Evolutionary conservation across 2,797 vertebrate genomes (phyloP), one percentile per base, ranked within the genome.

Genomic region (Pseudomugil tenellus): DNA sequence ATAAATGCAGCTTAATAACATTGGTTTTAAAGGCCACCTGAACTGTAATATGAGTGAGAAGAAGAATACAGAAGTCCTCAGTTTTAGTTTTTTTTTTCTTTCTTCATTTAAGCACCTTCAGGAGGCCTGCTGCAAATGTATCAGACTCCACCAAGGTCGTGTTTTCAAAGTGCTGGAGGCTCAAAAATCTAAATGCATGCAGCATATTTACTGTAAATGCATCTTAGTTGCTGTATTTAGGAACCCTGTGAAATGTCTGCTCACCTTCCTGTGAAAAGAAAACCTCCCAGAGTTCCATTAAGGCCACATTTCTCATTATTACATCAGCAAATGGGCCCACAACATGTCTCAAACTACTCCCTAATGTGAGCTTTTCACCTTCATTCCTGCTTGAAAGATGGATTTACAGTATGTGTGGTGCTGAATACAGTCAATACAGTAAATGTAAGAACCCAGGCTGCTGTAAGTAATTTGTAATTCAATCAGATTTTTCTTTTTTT

Each of bases 291-390:
- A 62, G 59, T 61, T 77, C 77, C 82, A 84, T 84, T 85, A 78
- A 75, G 84, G 58, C 70, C 61, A 68, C 70, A 72, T 87, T 86
- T 89, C 87, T 70, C 25, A 79, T 84, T 79, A 80, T 88, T 84
- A 85, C 86, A 85, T 88, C 86, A 89, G 83, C 68, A 81, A 84
- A 90, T 82, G 74, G 87, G 71, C n/a, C 79, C 79, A 76, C 53
- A 13, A 11, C 32, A 35, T 32, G 67, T 84, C 65, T 68, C 57
- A 61, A 48, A 48, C 55, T 86, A 84, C 77, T 76, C 75, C 70
- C 67, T 75, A 72, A 81, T 70, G 68, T 62, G 28, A 34, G 72
- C 58, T 67, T 78, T 80, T 87, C 73, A 84, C 80, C 81, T 78
- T 80, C 67, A 57, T 76, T 74, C 63, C 63, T 25, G 79, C 67